Evolutionary conservation across 2,888 invertebrate genomes (phyloP).

Genomic region (Hetaerina titia): DNA sequence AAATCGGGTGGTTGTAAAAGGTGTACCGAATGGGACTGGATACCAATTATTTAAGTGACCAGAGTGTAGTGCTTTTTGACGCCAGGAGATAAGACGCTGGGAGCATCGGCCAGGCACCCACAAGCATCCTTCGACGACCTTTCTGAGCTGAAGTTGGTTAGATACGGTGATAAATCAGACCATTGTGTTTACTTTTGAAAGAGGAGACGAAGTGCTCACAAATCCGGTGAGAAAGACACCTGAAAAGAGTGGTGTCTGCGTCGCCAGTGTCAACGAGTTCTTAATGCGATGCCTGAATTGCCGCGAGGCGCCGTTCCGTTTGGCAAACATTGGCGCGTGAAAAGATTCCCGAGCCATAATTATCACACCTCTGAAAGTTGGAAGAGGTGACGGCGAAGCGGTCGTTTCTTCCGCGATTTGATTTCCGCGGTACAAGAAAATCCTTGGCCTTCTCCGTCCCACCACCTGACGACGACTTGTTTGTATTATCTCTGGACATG

Average conservation of each 20-base stretch:
- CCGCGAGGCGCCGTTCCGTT: neutral
- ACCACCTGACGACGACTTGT: neutral
- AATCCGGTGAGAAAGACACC: neutral
- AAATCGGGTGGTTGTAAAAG: neutral
- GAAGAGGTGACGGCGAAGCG: neutral
- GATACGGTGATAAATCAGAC: neutral
- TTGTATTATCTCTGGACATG: slow-evolving; percentile 24
- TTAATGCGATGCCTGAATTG: neutral
- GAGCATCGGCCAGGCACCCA: neutral
- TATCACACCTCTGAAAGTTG: neutral
- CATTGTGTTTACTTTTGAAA: neutral
- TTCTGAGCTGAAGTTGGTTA: neutral
- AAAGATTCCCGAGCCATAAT: neutral
- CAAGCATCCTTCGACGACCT: neutral
- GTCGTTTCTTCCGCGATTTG: neutral
- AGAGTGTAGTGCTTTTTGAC: neutral
- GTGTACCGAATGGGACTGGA: neutral
- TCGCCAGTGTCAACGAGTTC: neutral
- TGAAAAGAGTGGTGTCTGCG: neutral
- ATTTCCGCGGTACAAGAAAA: neutral
- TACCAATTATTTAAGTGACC: neutral
- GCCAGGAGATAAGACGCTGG: neutral
- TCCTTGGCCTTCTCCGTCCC: neutral
- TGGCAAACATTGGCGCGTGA: neutral
- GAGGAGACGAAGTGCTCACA: neutral